Percentiles rank a stretch among this genome's conserved stretches.
Conservation (phyloP, 2,113 vertebrate species). For the Caretta caretta region DNA sequence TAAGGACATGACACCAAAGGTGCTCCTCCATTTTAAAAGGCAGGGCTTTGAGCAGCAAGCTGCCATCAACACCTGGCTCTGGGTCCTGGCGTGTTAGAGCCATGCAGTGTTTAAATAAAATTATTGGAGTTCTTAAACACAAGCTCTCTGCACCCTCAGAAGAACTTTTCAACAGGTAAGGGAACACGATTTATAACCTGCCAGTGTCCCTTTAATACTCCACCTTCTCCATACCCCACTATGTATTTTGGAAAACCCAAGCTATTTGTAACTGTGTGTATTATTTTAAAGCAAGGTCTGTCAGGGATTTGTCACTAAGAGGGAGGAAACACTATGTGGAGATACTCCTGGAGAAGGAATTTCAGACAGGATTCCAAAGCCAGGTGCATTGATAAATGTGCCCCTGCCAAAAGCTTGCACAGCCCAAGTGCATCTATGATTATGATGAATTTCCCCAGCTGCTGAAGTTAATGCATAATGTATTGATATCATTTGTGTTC, state of each 20-base stretch:
- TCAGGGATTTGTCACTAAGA: not conserved
- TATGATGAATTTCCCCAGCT: slow-evolving; percentile 59
- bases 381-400: not conserved
- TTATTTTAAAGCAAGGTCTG: not conserved
- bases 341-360: not conserved
- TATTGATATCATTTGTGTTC: slow-evolving; percentile 67
- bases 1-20: not conserved
- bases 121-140: not conserved
- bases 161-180: not conserved
- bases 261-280: accelerated
- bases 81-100: not conserved
- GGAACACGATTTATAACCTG: not conserved
- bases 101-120: not conserved
- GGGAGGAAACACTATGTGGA: not conserved
- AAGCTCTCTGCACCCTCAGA: not conserved
- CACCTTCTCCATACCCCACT: accelerated
- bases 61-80: not conserved
- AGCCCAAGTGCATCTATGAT: slow-evolving; percentile 29
- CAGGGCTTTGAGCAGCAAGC: not conserved
- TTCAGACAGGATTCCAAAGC: not conserved
- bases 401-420: not conserved
- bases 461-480: slow-evolving; percentile 52
- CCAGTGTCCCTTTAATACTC: not conserved
- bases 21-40: not conserved
- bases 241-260: not conserved